A percentile compares a stretch with the other conserved stretches of the same genome.
phyloP scores from a whole-genome alignment of 2,888 invertebrate species.

The Epinotia ramella region DNA sequence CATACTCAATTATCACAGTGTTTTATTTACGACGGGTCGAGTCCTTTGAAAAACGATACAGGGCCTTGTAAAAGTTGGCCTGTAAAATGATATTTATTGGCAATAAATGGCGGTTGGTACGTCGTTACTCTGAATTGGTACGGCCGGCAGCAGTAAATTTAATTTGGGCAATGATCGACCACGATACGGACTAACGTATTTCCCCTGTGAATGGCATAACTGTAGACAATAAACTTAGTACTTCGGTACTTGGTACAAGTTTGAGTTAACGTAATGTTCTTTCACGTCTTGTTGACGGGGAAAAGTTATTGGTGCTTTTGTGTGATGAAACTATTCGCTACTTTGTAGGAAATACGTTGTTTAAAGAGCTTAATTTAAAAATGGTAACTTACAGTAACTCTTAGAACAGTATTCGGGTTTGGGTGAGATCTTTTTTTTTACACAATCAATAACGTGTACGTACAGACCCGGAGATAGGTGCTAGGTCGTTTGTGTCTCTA shows the following conservation, averaged over 20 bases:
- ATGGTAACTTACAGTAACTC: no score
- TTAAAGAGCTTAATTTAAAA: no score
- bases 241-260: conserved; percentile 3
- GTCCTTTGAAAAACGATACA: conserved; percentile 49
- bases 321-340: neutral
- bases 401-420: no score
- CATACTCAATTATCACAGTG: conserved; percentile 43
- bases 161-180: conserved; percentile 70
- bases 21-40: conserved; percentile 45
- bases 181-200: conserved; percentile 52
- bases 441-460: no score
- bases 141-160: conserved; percentile 72
- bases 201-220: conserved; percentile 33
- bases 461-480: no score
- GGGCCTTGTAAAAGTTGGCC: conserved; percentile 59
- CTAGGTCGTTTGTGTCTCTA: no score
- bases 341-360: neutral
- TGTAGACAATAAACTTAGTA: conserved; percentile 34
- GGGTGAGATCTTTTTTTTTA: no score
- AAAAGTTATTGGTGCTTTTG: neutral
- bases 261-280: neutral
- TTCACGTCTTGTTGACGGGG: conserved; percentile 13
- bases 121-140: conserved; percentile 69
- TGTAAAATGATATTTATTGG: conserved; percentile 78
- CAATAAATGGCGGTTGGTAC: conserved; percentile 70